Evolutionary conservation across 2,797 vertebrate species (phyloP), one percentile per base, ranked within the genome.

Genomic region (Momotus momota): DNA sequence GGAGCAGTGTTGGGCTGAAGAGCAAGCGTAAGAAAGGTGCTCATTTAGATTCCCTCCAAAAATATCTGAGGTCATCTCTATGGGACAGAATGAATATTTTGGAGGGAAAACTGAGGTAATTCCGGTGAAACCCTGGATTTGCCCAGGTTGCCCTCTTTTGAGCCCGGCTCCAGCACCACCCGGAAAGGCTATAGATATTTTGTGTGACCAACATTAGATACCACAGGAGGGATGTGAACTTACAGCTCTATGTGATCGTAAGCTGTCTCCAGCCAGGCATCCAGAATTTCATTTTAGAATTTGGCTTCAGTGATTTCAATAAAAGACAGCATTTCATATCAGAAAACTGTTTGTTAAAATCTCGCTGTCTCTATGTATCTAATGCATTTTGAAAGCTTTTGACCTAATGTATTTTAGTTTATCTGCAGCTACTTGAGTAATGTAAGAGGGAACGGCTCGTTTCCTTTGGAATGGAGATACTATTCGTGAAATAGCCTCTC

Each of bases 311-410:
- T 52, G 20, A 86, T 88, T 93, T 94, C 49, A 57, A 71, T 92
- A 86, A 81, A 89, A 54, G 23, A 18, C 46, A 75, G 72, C 40
- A 86, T 81, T 88, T 96, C 35, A 10, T 69, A 58, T 86, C 48
- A 62, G 64, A 86, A 86, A 69, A 70, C 54, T 74, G 40, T 62
- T 43, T 81, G 67, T 75, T 18, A 83, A 88, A 81, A 81, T 21
- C 77, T 91, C 21, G 12, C 74, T 95, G 81, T 87, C 84, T 93
- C 84, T 78, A 20, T 48, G 29, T 67, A 83, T 80, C 81, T 92
- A 91, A 93, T 81, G 72, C 54, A 62, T 86, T 96, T 93, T 93
- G 73, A 79, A 96, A 83, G 79, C 87, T 83, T 95, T 91, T 81
- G 55, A 87, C 52, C 85, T 93, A 78, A 78, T 83, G 46, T 81